Evolutionary conservation across 2,888 invertebrate species (phyloP), one percentile per base, ranked within the genome.

Genomic region (Dicroscelio sp.): DNA sequence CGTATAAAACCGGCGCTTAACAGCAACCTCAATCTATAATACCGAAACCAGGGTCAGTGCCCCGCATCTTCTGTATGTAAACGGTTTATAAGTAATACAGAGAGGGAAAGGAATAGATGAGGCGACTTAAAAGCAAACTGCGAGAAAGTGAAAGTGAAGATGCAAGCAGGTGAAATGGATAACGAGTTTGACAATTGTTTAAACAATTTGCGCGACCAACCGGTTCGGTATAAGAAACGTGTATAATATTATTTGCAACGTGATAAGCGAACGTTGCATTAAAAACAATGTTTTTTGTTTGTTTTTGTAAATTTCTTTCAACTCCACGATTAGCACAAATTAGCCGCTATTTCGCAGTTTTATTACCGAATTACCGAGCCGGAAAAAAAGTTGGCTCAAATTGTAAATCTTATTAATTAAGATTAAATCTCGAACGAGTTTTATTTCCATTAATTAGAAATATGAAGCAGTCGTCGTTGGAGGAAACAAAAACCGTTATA

Each of bases 61-160:
- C 69, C 69, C 55, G 73, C 30, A 38, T 63, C 71, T 78, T 67
- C 35, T 6, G 71, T 71, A 80, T 60, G 83, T 76, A 80, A 80
- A 83, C 43, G 75, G 69, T 80, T 84, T 67, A 78, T 73, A 84
- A 82, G 75, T 85, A 88, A 71, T 82, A 75, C 58, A 31, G 75
- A 82, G 78, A 88, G 79, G 79, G 88, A 90, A 88, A 90, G 88
- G 82, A 88, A 88, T 87, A 80, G 85, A 82, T 76, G 90, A 88
- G 82, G 30, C 43, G 79, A 85, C 31, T 86, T 82, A 69, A 83
- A 88, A 88, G 84, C 52, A 76, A 88, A 73, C 69, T 30, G 73
- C 58, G 78, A 76, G 78, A 91, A 88, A 91, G 90, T 91, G 88
- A 91, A 88, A 91, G 83, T 88, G 80, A 75, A 63, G 69, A 88